These are phyloP conservation scores for Semicossyphus pulcher DNA, from an alignment of 2,113 vertebrate species.

Conservation along the genomic window DNA sequence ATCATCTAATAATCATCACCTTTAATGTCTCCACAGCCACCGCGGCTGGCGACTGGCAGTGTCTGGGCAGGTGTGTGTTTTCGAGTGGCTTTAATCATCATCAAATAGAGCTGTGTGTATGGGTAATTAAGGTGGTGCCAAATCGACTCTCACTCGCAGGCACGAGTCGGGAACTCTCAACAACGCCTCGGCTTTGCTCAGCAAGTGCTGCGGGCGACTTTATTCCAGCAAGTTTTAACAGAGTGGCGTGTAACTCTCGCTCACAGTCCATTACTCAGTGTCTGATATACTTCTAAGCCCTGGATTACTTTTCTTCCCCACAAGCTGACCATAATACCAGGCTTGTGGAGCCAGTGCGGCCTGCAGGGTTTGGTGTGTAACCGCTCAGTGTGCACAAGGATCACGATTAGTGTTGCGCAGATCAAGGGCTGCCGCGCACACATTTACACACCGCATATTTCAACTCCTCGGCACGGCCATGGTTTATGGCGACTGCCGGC, in stretches of 20 bases:
- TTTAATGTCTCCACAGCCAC: constrained; percentile 75
- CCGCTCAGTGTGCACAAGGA: constrained; percentile 67
- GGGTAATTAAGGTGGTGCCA: constrained; percentile 81
- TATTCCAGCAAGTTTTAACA: constrained; percentile 70
- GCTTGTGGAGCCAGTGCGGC: constrained; percentile 74
- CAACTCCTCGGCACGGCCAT: constrained; percentile 1
- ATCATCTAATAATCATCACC: constrained; percentile 78
- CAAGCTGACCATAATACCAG: constrained; percentile 81
- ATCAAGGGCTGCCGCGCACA: constrained; percentile 36
- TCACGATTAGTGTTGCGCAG: constrained; percentile 64
- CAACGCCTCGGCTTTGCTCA: constrained; percentile 47
- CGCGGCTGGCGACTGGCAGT: constrained; percentile 68
- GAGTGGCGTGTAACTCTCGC: constrained; percentile 46
- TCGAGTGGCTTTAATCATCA: constrained; percentile 78
- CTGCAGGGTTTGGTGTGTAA: constrained; percentile 69
- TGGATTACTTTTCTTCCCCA: constrained; percentile 69
- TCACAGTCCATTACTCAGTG: constrained; percentile 62
- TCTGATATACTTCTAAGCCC: constrained; percentile 62
- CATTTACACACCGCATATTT: constrained; percentile 22
- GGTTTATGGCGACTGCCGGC: constrained; percentile 16
- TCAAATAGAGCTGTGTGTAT: constrained; percentile 79
- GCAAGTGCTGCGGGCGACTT: constrained; percentile 62
- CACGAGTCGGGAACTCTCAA: constrained; percentile 59
- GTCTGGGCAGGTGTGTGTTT: constrained; percentile 70
- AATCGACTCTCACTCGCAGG: constrained; percentile 74